Evolutionary conservation across 2,888 invertebrate genomes (phyloP).

Genomic region (Nephrotoma guestfalica): DNA sequence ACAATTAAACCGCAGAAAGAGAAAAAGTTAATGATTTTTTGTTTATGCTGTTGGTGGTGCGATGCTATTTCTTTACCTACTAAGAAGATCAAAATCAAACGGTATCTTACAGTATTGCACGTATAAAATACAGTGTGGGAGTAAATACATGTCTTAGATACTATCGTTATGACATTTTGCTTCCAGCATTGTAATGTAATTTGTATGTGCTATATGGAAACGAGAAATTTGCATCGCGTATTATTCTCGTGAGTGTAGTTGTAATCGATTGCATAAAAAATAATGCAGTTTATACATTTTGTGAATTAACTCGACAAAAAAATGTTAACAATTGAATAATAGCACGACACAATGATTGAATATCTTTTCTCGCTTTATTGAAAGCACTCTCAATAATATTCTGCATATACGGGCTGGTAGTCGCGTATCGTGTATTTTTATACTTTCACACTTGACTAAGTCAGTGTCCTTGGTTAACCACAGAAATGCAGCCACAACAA

Average conservation of each 20-base stretch:
- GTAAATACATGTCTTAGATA: not conserved
- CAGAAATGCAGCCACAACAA: not conserved
- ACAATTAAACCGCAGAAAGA: not conserved
- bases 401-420: not conserved
- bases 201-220: not conserved
- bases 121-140: not conserved
- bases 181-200: not conserved
- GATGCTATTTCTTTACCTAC: not conserved
- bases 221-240: not conserved
- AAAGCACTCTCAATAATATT: not conserved
- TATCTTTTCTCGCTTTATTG: not conserved
- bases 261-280: not conserved
- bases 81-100: not conserved
- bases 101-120: not conserved
- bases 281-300: not conserved
- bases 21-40: not conserved
- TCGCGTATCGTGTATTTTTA: not conserved
- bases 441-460: not conserved
- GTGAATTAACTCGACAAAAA: not conserved
- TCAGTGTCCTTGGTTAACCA: constrained; percentile 3
- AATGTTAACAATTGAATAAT: not conserved
- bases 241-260: not conserved
- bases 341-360: not conserved
- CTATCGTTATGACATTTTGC: not conserved
- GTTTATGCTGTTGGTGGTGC: not conserved